These are phyloP conservation scores for Drosophila virilis DNA, from an alignment of 1,140 invertebrate species.

Conservation along the genomic window DNA sequence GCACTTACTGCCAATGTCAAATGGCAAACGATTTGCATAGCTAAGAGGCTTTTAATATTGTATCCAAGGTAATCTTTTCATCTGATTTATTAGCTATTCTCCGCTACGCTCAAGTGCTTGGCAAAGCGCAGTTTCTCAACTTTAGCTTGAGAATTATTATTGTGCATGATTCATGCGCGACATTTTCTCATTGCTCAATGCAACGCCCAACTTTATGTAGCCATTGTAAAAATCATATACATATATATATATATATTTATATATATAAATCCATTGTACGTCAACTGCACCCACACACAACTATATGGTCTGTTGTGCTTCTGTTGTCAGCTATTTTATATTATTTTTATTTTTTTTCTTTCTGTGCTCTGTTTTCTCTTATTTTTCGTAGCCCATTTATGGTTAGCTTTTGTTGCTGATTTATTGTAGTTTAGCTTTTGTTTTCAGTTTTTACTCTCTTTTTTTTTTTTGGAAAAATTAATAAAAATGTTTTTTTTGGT, in stretches of 20 bases:
- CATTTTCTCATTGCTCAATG: constrained; percentile 42
- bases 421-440: constrained; percentile 37
- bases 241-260: constrained; percentile 1
- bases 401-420: constrained; percentile 36
- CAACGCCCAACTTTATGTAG: constrained; percentile 34
- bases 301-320: constrained; percentile 20
- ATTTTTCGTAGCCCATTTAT: constrained; percentile 31
- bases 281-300: constrained; percentile 36
- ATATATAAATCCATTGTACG: constrained; percentile 29
- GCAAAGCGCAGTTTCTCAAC: constrained; percentile 8
- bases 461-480: constrained; percentile 6
- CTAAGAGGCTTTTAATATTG: constrained; percentile 4
- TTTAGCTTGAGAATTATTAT: constrained; percentile 18
- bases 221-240: constrained; percentile 12
- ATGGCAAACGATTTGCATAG: constrained; percentile 6
- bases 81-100: constrained; percentile 33
- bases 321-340: constrained; percentile 23
- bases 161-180: constrained; percentile 40
- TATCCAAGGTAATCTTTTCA: constrained; percentile 29
- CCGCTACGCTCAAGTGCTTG: constrained; percentile 9
- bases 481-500: constrained; percentile 14
- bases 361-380: constrained; percentile 6
- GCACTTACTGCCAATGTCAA: constrained; percentile 12
- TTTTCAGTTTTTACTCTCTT: neutral
- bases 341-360: neutral